A percentile compares a stretch with the other conserved stretches of the same genome.
Evolutionary conservation across 1,140 invertebrate species (phyloP).

Genomic region (Philopotamus ludificatus): DNA sequence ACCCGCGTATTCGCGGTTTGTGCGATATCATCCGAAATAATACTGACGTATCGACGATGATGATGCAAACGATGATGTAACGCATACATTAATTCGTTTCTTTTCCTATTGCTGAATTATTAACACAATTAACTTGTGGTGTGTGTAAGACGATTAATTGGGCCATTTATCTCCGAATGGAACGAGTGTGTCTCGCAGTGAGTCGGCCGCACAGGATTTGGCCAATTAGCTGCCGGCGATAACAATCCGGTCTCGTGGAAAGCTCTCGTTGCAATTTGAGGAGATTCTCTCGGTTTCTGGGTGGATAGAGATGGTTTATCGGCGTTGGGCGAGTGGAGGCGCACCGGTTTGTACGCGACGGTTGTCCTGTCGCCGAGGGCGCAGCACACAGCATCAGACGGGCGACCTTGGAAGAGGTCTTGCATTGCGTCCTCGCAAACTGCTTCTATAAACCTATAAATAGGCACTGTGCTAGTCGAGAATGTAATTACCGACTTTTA

Average conservation of each 20-base stretch:
- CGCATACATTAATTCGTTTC: background rate
- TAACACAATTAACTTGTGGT: background rate
- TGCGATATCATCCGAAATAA: background rate
- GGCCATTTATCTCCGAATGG: background rate
- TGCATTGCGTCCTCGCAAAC: conserved; percentile 18
- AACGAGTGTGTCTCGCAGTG: background rate
- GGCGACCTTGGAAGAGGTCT: conserved; percentile 32
- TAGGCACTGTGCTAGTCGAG: conserved; percentile 3
- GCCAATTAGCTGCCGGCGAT: background rate
- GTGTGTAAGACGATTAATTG: background rate
- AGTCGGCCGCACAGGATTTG: background rate
- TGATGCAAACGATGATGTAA: background rate
- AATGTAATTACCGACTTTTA: background rate
- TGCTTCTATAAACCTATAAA: conserved; percentile 33
- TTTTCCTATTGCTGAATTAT: background rate
- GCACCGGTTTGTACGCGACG: background rate
- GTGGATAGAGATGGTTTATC: background rate
- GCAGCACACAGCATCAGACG: background rate
- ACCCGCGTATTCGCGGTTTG: background rate
- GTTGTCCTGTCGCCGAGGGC: background rate
- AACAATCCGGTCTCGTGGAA: background rate
- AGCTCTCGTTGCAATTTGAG: background rate
- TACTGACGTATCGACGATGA: background rate
- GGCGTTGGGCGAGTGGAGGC: background rate
- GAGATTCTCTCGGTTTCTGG: background rate